A percentile compares a stretch with the other conserved stretches of the same genome.
Evolutionary conservation across 2,888 invertebrate genomes (phyloP).

Genomic region (Archips crataeganus): DNA sequence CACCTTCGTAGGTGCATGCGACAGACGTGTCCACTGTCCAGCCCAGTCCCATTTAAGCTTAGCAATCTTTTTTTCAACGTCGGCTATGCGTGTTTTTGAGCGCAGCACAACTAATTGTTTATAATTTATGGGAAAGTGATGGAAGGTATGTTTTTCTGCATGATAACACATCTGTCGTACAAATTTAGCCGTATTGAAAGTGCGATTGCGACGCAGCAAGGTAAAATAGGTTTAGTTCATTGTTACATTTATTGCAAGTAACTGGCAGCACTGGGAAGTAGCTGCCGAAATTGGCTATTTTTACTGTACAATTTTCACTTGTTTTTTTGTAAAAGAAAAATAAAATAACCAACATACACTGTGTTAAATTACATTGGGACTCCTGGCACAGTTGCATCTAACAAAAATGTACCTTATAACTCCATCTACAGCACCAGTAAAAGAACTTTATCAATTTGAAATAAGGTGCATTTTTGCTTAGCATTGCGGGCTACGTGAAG

Average conservation of each 20-base stretch:
- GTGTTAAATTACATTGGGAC: not conserved
- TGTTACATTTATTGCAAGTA: not conserved
- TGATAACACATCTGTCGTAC: too few species aligned
- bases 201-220: too few species aligned
- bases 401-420: slow-evolving; percentile 19
- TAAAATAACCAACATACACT: not conserved
- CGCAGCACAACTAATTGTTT: too few species aligned
- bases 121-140: too few species aligned
- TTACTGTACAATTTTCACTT: not conserved
- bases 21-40: too few species aligned
- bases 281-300: not conserved
- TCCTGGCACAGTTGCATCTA: not conserved
- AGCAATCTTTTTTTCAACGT: too few species aligned
- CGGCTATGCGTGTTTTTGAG: too few species aligned
- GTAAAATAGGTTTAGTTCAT: too few species aligned
- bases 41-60: too few species aligned
- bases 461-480: slow-evolving; percentile 26
- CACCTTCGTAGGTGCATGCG: too few species aligned
- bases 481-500: slow-evolving; percentile 36
- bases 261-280: not conserved
- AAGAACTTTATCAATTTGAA: not conserved
- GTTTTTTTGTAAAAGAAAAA: not conserved
- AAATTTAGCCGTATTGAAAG: too few species aligned
- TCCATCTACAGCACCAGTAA: slow-evolving; percentile 14
- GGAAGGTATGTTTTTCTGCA: too few species aligned